Evolutionary conservation across 1,140 invertebrate genomes (phyloP), one percentile per base, ranked within the genome.

Genomic region (Ooceraea biroi): DNA sequence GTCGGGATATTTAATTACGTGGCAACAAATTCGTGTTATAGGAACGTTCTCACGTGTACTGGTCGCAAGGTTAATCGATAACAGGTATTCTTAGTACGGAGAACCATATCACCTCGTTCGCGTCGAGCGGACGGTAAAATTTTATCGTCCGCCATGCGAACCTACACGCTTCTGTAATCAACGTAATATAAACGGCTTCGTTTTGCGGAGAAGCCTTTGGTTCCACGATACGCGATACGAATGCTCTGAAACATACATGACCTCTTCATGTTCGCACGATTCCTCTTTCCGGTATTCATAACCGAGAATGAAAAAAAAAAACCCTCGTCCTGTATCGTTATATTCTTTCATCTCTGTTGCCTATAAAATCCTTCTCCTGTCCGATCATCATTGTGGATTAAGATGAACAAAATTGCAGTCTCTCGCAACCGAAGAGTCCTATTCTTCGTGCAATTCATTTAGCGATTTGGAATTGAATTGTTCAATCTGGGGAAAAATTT

Each of bases 1-100:
- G 12, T 36, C 19, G 48, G 22, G 60, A 12, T 78, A 57, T 78
- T 69, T 68, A 68, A 69, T 69, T 78, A 78, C 22, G 17, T 41
- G 17, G 48, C 22, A 46, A 68, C 68, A 55, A 78, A 55, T 36
- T 52, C 5, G 7, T 55, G 68, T 52, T 78, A 55, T 8, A 78
- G 50, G 41, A 78, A 78, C 48, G 30, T 78, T 78, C 76, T 69
- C 63, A 78, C 63, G 22, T 68, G 11, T 55, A 63, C 25, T n/a
- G 14, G 22, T 73, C 78, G 69, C 78, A 82, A 82, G 78, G 78
- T 82, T 82, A 82, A 82, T 82, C 78, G 78, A 82, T 82, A 82
- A 27, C 41, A 65, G 44, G 8, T 82, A 82, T 82, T 82, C 78
- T 82, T 82, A 82, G 78, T 73, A 78, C 48, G 25, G 7, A 41